phyloP scores from a whole-genome alignment of 2,888 invertebrate species.

The Polia nebulosa region DNA sequence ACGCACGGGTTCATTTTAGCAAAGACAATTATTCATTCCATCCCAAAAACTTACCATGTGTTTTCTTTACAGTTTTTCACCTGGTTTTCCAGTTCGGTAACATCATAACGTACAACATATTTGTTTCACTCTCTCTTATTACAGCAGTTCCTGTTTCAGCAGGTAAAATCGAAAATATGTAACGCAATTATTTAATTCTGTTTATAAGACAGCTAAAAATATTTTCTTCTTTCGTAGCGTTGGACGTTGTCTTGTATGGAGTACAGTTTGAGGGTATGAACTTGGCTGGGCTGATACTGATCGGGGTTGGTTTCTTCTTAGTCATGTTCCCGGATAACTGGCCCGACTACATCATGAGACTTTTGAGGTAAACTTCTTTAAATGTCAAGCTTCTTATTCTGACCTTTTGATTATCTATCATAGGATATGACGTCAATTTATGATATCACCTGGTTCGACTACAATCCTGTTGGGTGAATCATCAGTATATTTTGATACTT shows the following conservation, averaged over 20 bases:
- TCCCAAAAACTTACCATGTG: background rate
- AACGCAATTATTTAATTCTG: background rate
- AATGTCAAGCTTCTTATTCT: background rate
- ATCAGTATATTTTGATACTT: background rate
- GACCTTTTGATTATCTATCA: background rate
- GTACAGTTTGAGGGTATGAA: slow-evolving; percentile 98
- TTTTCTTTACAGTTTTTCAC: slow-evolving; percentile 94
- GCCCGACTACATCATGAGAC: slow-evolving; percentile 98
- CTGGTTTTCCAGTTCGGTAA: slow-evolving; percentile 98
- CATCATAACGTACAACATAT: slow-evolving; percentile 97
- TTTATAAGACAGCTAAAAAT: background rate
- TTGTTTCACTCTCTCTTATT: slow-evolving; percentile 98
- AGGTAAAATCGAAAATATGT: slow-evolving; percentile 90
- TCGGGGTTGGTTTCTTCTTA: slow-evolving; percentile 97
- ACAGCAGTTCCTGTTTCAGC: slow-evolving; percentile 98
- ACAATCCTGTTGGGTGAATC: background rate
- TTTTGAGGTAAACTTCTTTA: slow-evolving; percentile 93
- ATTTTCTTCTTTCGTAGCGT: slow-evolving; percentile 89
- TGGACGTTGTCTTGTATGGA: slow-evolving; percentile 96
- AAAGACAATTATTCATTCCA: background rate
- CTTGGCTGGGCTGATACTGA: slow-evolving; percentile 97
- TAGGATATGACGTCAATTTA: background rate
- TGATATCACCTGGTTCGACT: background rate
- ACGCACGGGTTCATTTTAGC: background rate
- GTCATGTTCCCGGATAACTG: slow-evolving; percentile 99